These are phyloP conservation scores for Anguilla rostrata DNA, from an alignment of 2,113 vertebrate species.

Conservation along the genomic window DNA sequence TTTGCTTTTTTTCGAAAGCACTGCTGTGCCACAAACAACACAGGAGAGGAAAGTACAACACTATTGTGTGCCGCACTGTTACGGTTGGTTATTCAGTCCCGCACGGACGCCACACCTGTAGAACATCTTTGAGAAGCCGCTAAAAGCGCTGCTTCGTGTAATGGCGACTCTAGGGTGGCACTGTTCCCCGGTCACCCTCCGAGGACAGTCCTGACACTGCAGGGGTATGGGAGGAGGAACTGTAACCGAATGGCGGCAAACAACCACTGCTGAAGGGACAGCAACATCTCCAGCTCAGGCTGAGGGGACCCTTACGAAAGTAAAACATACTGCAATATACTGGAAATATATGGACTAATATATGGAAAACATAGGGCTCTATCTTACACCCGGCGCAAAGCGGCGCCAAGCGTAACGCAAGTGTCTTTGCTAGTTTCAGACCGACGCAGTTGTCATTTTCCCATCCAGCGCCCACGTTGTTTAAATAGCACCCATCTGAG, in stretches of 20 bases:
- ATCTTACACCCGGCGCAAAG: too few relatives aligned
- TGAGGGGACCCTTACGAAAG: too few relatives aligned
- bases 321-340: too few relatives aligned
- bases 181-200: neutral
- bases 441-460: too few relatives aligned
- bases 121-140: neutral
- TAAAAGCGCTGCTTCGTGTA: neutral
- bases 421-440: too few relatives aligned
- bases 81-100: neutral
- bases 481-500: too few relatives aligned
- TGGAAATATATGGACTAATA: too few relatives aligned
- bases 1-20: neutral
- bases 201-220: neutral
- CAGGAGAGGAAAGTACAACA: neutral
- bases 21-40: neutral
- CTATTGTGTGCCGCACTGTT: neutral
- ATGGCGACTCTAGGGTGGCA: neutral
- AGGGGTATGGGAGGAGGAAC: neutral
- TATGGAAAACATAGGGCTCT: too few relatives aligned
- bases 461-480: too few relatives aligned
- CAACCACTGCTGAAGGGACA: neutral
- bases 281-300: neutral
- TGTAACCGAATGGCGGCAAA: neutral
- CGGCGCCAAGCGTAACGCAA: too few relatives aligned
- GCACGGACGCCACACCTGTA: neutral